Conservation (phyloP, 2,888 invertebrate species). For the Parasteatoda lunata region DNA sequence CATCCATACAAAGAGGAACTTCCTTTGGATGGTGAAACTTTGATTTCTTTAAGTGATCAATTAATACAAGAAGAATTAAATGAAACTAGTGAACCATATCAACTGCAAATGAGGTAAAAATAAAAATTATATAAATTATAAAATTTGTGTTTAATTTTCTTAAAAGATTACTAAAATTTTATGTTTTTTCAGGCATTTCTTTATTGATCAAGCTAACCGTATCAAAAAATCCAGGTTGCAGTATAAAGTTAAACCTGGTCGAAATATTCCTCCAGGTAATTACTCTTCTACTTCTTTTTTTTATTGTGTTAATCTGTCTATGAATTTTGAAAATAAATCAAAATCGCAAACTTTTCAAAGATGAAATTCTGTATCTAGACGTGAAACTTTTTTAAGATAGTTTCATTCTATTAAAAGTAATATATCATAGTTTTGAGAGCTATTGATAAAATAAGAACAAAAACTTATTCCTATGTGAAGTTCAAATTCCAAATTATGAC, state of each 20-base stretch:
- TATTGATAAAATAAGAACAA: too few relatives aligned
- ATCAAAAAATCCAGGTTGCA: slow-evolving; percentile 5
- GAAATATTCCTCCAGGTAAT: slow-evolving; percentile 18
- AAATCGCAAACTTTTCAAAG: too few relatives aligned
- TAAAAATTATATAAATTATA: not conserved
- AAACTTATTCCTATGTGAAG: too few relatives aligned
- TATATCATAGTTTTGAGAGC: too few relatives aligned
- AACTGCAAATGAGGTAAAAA: not conserved
- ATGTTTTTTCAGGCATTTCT: slow-evolving; percentile 32
- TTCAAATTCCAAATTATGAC: too few relatives aligned
- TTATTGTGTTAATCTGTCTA: not conserved
- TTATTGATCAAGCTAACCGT: slow-evolving; percentile 26
- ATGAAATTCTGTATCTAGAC: too few relatives aligned
- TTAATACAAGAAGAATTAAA: slow-evolving; percentile 53
- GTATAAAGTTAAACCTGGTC: not conserved
- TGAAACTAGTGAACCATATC: slow-evolving; percentile 29
- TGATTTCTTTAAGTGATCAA: slow-evolving; percentile 64
- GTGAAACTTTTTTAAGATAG: too few relatives aligned
- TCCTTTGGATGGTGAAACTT: slow-evolving; percentile 77
- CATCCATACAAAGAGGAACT: slow-evolving; percentile 82
- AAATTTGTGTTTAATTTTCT: not conserved
- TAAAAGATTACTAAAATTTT: slow-evolving; percentile 1
- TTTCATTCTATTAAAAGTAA: too few relatives aligned
- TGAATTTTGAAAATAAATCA: too few relatives aligned
- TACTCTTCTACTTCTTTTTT: not conserved